Conservation (phyloP, 92 coral and sea anemone species). For the Parazoanthus atlanticus region DNA sequence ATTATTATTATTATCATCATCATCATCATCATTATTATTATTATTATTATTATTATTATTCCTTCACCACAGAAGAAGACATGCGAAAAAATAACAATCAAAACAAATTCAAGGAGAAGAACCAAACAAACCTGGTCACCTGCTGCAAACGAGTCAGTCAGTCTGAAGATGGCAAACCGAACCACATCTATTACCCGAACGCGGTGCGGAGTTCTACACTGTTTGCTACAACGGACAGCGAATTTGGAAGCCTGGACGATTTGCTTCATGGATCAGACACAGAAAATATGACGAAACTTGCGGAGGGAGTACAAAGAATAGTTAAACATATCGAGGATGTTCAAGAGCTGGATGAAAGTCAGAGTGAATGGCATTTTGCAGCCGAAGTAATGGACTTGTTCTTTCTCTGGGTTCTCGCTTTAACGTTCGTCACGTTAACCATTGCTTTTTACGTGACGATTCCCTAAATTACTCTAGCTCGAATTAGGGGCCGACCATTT, state of each 20-base stretch:
- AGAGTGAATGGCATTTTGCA: constrained; percentile 91
- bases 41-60: neutral
- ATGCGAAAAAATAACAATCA: no score
- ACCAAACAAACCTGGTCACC: neutral
- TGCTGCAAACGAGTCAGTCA: neutral
- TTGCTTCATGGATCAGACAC: constrained; percentile 40
- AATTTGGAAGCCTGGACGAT: constrained; percentile 42
- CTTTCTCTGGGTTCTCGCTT: constrained; percentile 79
- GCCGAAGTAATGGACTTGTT: constrained; percentile 83
- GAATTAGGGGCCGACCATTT: no score
- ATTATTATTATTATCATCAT: no score
- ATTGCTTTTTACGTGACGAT: constrained; percentile 70
- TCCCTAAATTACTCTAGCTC: constrained; percentile 27
- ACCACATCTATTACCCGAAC: neutral
- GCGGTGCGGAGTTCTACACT: constrained; percentile 28
- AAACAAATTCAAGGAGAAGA: neutral
- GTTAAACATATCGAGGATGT: constrained; percentile 66
- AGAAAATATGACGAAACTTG: constrained; percentile 67
- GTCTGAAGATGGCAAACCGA: neutral
- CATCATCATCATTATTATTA: neutral
- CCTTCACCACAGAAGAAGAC: neutral
- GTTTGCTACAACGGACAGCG: neutral
- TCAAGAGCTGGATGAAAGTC: constrained; percentile 57
- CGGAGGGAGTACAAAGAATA: constrained; percentile 61
- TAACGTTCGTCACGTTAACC: constrained; percentile 65